phyloP scores from a whole-genome alignment of 1,140 invertebrate genomes.

The Matsumurasca onukii region DNA sequence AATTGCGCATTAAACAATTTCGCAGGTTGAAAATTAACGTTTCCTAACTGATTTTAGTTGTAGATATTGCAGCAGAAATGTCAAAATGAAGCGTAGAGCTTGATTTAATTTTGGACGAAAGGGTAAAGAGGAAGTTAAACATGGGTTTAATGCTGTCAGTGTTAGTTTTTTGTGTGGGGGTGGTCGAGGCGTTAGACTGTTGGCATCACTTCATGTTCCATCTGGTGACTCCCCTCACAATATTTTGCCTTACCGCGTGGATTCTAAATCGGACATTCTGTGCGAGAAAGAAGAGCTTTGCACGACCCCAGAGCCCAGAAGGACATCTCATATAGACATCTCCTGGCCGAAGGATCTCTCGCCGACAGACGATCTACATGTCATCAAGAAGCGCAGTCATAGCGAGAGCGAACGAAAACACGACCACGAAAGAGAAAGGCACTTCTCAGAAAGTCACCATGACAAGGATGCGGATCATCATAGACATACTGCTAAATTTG shows the following conservation, averaged over 20 bases:
- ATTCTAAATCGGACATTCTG: background rate
- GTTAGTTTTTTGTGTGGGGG: slow-evolving; percentile 10
- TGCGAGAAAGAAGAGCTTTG: background rate
- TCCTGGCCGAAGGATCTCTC: slow-evolving; percentile 17
- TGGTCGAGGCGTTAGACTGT: slow-evolving; percentile 5
- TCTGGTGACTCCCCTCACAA: background rate
- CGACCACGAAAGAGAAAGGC: background rate
- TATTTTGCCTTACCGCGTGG: background rate
- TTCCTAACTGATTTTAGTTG: no score
- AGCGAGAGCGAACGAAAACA: background rate
- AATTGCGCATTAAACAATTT: no score
- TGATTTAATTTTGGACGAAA: no score
- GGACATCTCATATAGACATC: background rate
- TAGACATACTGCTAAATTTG: no score
- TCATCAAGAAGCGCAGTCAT: slow-evolving; percentile 2
- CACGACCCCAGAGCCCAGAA: background rate
- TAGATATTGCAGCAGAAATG: no score
- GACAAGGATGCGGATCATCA: no score
- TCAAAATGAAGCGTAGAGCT: no score
- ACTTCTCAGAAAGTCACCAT: background rate
- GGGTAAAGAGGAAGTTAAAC: no score
- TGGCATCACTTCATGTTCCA: slow-evolving; percentile 9
- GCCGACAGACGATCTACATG: slow-evolving; percentile 3
- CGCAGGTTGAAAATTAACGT: no score
- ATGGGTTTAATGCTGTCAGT: slow-evolving; percentile 17